Percentiles rank a stretch among this genome's conserved stretches.
Conservation (phyloP, 2,797 vertebrate genomes). For the Onychomys arenicola region DNA sequence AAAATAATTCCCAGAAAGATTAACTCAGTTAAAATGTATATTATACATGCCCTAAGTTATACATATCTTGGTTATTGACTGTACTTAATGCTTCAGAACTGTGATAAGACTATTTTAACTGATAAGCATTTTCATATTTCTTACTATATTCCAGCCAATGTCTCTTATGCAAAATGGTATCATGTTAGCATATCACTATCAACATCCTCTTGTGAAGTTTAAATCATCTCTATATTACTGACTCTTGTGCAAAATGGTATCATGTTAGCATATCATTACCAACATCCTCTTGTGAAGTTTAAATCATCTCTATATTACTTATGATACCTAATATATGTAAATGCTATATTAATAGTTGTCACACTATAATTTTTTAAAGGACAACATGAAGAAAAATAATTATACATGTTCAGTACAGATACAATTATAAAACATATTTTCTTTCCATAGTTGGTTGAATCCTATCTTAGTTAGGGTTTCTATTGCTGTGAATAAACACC, state of each 20-base stretch:
- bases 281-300: not conserved
- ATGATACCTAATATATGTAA: not conserved
- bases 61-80: constrained; percentile 21
- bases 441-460: not conserved
- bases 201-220: not conserved
- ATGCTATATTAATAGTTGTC: not conserved
- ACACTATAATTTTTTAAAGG: not conserved
- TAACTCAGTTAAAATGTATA: not conserved
- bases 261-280: not conserved
- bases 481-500: not conserved
- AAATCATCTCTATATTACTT: not conserved
- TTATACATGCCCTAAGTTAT: not conserved
- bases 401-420: not conserved
- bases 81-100: not conserved
- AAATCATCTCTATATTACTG: not conserved
- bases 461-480: not conserved
- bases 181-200: not conserved
- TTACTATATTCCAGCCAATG: not conserved
- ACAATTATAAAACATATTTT: not conserved
- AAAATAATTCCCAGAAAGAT: not conserved
- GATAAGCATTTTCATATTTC: constrained; percentile 17
- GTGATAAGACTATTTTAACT: not conserved
- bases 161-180: not conserved
- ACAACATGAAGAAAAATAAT: not conserved
- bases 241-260: not conserved